phyloP scores from a whole-genome alignment of 2,113 vertebrate genomes.

The Embiotoca jacksoni region DNA sequence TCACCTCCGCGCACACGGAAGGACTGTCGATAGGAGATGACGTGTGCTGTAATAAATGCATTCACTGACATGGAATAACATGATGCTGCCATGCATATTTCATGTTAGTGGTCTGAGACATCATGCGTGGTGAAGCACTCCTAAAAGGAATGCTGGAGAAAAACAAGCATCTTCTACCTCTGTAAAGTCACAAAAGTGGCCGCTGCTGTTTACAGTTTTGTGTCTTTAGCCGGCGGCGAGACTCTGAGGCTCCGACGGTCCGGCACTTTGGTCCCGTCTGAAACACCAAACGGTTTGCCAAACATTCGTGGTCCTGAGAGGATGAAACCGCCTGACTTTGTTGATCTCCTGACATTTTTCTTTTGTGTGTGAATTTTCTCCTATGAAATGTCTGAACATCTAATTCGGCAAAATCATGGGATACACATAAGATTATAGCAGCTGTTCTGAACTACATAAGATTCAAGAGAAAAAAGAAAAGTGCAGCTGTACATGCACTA shows the following conservation, averaged over 20 bases:
- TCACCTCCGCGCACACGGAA: constrained; percentile 66
- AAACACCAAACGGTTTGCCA: not conserved
- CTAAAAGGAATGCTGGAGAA: constrained; percentile 17
- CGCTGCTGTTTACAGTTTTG: constrained; percentile 6
- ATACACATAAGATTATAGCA: not conserved
- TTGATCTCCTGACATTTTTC: not conserved
- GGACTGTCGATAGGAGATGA: constrained; percentile 55
- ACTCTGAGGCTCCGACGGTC: not conserved
- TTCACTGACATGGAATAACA: constrained; percentile 63
- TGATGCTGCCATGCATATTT: constrained; percentile 67
- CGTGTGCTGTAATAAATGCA: constrained; percentile 61
- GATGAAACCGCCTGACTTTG: not conserved
- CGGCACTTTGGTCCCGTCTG: constrained; percentile 1
- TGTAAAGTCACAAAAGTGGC: not conserved
- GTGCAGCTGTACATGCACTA: not conserved
- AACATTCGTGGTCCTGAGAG: not conserved
- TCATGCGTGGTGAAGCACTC: constrained; percentile 46
- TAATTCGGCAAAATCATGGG: not conserved
- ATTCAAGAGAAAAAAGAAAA: not conserved
- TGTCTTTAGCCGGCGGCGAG: not conserved
- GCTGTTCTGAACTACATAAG: not conserved
- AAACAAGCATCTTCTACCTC: constrained; percentile 8
- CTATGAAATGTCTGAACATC: not conserved
- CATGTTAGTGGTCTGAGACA: constrained; percentile 50
- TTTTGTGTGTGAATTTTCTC: not conserved